These are phyloP conservation scores for Rhagonycha fulva DNA, from an alignment of 2,888 invertebrate genomes.

Conservation along the genomic window DNA sequence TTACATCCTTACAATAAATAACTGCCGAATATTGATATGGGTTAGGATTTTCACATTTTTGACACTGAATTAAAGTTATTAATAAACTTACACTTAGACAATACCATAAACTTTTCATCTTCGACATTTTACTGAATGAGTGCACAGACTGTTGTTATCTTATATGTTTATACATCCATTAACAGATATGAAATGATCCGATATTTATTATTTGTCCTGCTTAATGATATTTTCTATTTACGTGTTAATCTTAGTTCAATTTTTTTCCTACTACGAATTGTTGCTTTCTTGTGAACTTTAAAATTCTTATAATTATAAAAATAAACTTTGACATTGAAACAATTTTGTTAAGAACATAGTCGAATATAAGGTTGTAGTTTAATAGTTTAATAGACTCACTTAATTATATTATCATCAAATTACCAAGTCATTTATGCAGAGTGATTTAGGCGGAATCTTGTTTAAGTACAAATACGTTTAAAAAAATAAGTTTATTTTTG, in stretches of 20 bases:
- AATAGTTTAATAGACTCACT: neutral
- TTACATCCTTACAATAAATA: neutral
- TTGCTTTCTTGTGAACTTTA: neutral
- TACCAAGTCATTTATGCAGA: neutral
- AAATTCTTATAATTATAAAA: neutral
- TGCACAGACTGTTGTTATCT: neutral
- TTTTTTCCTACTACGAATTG: neutral
- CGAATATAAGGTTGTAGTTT: neutral
- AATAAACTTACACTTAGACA: neutral
- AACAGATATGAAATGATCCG: neutral
- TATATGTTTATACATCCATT: neutral
- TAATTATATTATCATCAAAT: neutral
- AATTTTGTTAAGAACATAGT: neutral
- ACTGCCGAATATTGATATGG: neutral
- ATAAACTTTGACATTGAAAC: neutral
- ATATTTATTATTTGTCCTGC: neutral
- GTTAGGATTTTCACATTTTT: constrained; percentile 5
- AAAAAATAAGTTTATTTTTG: neutral
- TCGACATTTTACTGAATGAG: neutral
- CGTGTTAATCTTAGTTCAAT: neutral
- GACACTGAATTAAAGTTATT: neutral
- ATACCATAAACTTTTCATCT: neutral
- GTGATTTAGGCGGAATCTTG: neutral
- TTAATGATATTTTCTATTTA: neutral
- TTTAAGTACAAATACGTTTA: too few relatives aligned